These are phyloP conservation scores for Lacerta viridis DNA, from an alignment of 2,797 vertebrate species.

Conservation along the genomic window DNA sequence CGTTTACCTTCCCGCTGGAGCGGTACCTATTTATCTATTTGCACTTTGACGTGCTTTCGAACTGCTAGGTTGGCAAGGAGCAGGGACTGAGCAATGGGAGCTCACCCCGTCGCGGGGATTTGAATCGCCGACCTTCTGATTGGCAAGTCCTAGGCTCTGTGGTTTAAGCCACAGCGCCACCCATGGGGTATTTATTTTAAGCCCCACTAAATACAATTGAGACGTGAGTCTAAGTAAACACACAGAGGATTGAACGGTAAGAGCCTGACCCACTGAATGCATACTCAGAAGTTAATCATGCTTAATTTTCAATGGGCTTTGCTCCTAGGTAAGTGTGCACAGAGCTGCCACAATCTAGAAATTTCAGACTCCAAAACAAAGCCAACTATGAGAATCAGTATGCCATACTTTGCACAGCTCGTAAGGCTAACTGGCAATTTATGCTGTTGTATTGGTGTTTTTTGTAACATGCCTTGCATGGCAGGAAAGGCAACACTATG, in stretches of 20 bases:
- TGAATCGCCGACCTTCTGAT: too few relatives aligned
- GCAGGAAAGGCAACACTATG: neutral
- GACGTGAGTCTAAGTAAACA: neutral
- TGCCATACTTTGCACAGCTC: neutral
- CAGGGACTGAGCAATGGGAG: too few relatives aligned
- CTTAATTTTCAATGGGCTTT: neutral
- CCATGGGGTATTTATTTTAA: neutral
- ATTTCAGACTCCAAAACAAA: neutral
- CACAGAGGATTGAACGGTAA: neutral
- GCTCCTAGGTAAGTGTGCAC: neutral
- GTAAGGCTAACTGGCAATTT: neutral
- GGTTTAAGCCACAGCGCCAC: too few relatives aligned
- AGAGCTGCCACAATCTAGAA: neutral
- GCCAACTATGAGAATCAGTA: neutral
- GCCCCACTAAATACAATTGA: neutral
- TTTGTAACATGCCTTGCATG: neutral
- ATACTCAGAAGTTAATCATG: neutral
- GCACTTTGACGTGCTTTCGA: too few relatives aligned
- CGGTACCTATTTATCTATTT: too few relatives aligned
- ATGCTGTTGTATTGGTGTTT: neutral
- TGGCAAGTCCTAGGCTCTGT: too few relatives aligned
- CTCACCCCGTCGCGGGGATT: too few relatives aligned
- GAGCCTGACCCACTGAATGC: neutral
- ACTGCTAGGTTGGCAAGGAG: too few relatives aligned
- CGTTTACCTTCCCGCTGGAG: too few relatives aligned